phyloP scores from a whole-genome alignment of 2,797 vertebrate genomes.

The Perodicticus potto region DNA sequence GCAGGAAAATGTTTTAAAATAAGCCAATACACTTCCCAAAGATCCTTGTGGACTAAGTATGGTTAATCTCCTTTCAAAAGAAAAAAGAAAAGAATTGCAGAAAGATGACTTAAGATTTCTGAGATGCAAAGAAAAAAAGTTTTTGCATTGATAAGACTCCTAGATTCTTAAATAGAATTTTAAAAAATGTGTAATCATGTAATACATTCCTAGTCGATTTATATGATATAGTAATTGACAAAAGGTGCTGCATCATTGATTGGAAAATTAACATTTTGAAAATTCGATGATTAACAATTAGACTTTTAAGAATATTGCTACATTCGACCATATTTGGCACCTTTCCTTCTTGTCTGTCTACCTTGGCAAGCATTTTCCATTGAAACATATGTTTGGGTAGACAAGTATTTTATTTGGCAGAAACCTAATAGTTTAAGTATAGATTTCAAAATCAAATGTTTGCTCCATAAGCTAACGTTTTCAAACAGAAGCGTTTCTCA shows the following conservation, averaged over 20 bases:
- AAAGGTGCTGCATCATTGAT: not conserved
- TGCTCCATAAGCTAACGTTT: conserved; percentile 66
- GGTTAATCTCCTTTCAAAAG: not conserved
- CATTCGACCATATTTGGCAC: not conserved
- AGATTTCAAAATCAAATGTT: conserved; percentile 76
- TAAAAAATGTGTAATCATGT: not conserved
- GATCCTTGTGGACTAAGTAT: not conserved
- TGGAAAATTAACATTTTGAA: conserved; percentile 57
- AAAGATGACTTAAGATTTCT: conserved; percentile 46
- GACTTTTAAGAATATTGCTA: conserved; percentile 30
- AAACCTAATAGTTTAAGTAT: conserved; percentile 57
- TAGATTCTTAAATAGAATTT: conserved; percentile 39
- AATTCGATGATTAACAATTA: conserved; percentile 59
- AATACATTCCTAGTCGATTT: not conserved
- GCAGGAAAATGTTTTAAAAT: conserved; percentile 43
- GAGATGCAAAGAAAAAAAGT: conserved; percentile 25
- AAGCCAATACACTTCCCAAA: not conserved
- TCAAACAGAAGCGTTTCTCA: conserved; percentile 71
- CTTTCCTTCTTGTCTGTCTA: conserved; percentile 54
- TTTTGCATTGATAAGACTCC: not conserved
- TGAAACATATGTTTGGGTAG: conserved; percentile 63
- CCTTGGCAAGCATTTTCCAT: conserved; percentile 46
- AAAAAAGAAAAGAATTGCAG: not conserved
- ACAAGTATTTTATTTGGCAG: conserved; percentile 72
- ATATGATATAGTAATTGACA: conserved; percentile 47